A percentile compares a stretch with the other conserved stretches of the same genome.
Conservation (phyloP, 2,797 vertebrate genomes). For the Oceanodroma leucorhoa region DNA sequence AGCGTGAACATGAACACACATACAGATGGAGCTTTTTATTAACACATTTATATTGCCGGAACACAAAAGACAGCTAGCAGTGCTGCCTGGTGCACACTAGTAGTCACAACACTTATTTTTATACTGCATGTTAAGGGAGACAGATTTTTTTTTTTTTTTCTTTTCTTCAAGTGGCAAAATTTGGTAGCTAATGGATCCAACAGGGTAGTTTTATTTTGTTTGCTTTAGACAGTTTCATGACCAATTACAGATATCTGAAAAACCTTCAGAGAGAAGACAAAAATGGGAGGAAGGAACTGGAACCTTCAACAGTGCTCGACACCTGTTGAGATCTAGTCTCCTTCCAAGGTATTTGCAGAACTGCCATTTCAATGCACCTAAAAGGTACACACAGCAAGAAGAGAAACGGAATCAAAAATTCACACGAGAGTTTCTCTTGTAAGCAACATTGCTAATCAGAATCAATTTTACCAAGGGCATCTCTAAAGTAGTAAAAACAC, state of each 20-base stretch:
- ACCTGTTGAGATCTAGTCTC: not conserved
- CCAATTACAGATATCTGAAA: not conserved
- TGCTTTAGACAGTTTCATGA: not conserved
- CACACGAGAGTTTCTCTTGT: not conserved
- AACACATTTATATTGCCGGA: not conserved
- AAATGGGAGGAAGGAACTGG: not conserved
- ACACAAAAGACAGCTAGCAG: not conserved
- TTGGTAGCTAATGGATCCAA: not conserved
- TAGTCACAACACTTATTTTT: not conserved
- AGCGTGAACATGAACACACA: not conserved
- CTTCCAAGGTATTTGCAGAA: not conserved
- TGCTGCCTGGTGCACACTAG: not conserved
- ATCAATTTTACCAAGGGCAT: not conserved
- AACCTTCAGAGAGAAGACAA: not conserved
- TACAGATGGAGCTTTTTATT: not conserved
- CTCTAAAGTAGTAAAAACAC: not conserved
- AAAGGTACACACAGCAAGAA: not conserved
- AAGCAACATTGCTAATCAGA: not conserved
- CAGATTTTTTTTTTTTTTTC: not conserved
- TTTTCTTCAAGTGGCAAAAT: not conserved
- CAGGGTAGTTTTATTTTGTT: not conserved
- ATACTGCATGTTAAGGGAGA: not conserved
- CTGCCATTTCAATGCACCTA: not conserved
- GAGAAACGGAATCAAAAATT: not conserved
- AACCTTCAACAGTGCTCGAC: not conserved